Base-by-base conservation (phyloP, 2,113 vertebrate species). In the Brienomyrus brachyistius region DNA sequence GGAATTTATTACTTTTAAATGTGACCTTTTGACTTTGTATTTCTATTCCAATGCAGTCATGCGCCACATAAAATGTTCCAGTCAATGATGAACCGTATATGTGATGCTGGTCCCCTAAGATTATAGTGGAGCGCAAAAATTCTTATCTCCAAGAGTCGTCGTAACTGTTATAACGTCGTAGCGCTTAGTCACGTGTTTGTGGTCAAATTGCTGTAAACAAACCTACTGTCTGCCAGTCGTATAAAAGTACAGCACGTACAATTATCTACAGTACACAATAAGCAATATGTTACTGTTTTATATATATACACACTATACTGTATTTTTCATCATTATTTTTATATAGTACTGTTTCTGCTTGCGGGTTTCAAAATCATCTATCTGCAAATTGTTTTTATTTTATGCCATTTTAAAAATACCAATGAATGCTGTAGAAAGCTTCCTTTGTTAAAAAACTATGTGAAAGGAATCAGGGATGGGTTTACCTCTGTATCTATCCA, bases 401-500 rank as follows among this genome's bases (percentile, higher is more conserved):
- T 62, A 11, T 21, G 50, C 86, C 62, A 31, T 23, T 13, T 62
- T 47, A 50, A 90, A 70, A 84, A 89, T 88, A 90, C 86, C 40
- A 62, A 23, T 52, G 74, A 50, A 87, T 88, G 90, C 91, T 27
- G 27, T 23, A 85, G 43, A 84, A 86, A 89, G 45, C 86, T 80
- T 70, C 54, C 82, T 66, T 48, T 84, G 23, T 45, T 23, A 47
- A 45, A 47, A 21, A 8, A 21, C 70, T 90, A 90, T 92, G 91
- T 92, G 93, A 92, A 94, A 93, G 87, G 93, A 93, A 96, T 95
- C 93, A 95, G 82, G 91, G 84, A 43, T 83, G 92, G 92, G 88
- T 4, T 94, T 92, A 94, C 91, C 93, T 91, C 89, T 88, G 91
- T 94, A 94, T 93, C 92, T 92, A 91, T 94, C 91, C 94, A 95